phyloP scores from a whole-genome alignment of 64 coral and sea anemone species.

The Platygyra sinensis region DNA sequence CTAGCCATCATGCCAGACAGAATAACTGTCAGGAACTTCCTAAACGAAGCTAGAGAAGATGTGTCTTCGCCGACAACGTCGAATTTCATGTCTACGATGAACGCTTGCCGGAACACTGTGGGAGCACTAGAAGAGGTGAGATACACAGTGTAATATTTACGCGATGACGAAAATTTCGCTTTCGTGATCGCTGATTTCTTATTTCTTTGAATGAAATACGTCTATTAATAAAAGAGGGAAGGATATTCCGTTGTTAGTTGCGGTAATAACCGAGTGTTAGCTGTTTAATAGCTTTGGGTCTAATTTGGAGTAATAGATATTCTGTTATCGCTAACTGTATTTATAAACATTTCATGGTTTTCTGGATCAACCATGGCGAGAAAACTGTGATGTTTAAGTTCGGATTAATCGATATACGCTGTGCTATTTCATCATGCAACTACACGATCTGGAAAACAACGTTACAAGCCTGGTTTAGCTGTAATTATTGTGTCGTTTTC shows the following conservation, averaged over 20 bases:
- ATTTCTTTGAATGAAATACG: not conserved
- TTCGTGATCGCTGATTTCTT: not conserved
- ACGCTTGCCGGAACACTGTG: conserved; percentile 73
- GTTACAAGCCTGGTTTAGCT: not conserved
- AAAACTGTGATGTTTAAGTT: not conserved
- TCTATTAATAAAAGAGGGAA: not conserved
- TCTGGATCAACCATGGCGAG: not conserved
- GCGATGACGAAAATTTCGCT: too few species aligned
- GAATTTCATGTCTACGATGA: conserved; percentile 89
- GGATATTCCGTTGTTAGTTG: not conserved
- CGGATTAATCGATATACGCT: not conserved
- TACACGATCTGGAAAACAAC: not conserved
- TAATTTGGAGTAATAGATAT: conserved; percentile 16
- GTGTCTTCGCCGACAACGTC: conserved; percentile 89
- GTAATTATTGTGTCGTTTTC: not conserved
- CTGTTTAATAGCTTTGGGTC: not conserved
- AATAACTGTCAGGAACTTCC: conserved; percentile 80
- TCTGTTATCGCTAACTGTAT: not conserved
- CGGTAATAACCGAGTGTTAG: not conserved
- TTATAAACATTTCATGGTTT: conserved; percentile 8
- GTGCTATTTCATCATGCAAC: not conserved
- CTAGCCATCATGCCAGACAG: conserved; percentile 79
- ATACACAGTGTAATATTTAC: not conserved
- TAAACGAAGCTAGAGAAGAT: conserved; percentile 81
- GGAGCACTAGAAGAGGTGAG: conserved; percentile 76